A percentile compares a stretch with the other conserved stretches of the same genome.
Conservation (phyloP, 2,797 vertebrate genomes). For the Cuniculus paca region DNA sequence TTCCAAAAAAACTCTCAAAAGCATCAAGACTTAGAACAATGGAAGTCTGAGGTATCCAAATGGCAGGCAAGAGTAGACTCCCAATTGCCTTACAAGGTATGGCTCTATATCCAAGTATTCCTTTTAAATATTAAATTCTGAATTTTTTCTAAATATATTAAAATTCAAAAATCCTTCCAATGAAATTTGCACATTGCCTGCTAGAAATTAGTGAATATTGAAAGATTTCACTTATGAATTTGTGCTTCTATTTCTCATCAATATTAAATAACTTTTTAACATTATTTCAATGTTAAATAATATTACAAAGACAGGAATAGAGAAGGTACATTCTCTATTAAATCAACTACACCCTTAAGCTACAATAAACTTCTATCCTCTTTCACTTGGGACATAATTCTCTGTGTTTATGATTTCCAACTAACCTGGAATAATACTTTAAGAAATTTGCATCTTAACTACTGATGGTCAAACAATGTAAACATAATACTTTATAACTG, state of each 20-base stretch:
- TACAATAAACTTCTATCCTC: not conserved
- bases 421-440: not conserved
- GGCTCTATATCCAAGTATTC: not conserved
- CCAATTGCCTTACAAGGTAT: not conserved
- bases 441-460: not conserved
- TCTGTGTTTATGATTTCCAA: slow-evolving; percentile 33
- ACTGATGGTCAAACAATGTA: slow-evolving; percentile 21
- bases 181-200: not conserved
- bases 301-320: not conserved
- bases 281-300: slow-evolving; percentile 4
- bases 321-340: not conserved
- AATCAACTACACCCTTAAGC: not conserved
- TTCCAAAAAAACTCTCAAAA: slow-evolving; percentile 26
- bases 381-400: not conserved
- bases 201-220: not conserved
- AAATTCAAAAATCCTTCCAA: slow-evolving; percentile 20
- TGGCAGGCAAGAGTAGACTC: not conserved
- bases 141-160: not conserved
- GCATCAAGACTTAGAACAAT: slow-evolving; percentile 29
- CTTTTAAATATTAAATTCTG: not conserved
- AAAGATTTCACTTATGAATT: not conserved
- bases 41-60: not conserved
- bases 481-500: not conserved
- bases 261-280: not conserved
- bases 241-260: slow-evolving; percentile 5